phyloP scores from a whole-genome alignment of 2,113 vertebrate species.

The Bubo scandiacus region DNA sequence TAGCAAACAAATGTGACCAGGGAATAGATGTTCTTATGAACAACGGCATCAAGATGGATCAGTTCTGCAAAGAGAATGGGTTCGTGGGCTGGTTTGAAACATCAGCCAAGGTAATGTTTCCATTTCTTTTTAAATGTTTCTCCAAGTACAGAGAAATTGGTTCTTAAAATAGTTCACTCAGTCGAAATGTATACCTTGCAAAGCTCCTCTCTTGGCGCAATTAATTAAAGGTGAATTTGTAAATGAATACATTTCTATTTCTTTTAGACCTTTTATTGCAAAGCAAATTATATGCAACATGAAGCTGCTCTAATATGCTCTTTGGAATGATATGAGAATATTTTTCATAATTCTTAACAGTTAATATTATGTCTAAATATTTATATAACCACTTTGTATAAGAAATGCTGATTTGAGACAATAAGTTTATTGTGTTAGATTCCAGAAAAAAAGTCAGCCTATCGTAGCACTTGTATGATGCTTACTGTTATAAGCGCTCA shows the following conservation, averaged over 20 bases:
- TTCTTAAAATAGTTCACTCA: neutral
- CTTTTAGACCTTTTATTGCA: neutral
- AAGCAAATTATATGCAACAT: neutral
- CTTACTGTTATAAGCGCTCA: neutral
- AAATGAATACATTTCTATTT: neutral
- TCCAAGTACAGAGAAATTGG: neutral
- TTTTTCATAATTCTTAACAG: neutral
- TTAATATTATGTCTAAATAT: neutral
- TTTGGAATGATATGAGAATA: neutral
- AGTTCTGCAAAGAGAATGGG: slow-evolving; percentile 84
- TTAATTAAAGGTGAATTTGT: neutral
- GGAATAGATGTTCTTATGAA: slow-evolving; percentile 77
- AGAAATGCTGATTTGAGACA: neutral
- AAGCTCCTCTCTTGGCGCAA: neutral
- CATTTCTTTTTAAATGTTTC: neutral
- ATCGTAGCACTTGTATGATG: accelerated
- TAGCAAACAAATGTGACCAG: slow-evolving; percentile 86
- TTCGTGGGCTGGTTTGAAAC: slow-evolving; percentile 86
- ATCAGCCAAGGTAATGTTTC: slow-evolving; percentile 80
- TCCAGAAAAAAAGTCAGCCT: neutral
- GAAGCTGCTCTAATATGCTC: neutral
- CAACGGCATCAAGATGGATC: slow-evolving; percentile 83
- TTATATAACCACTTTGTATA: neutral
- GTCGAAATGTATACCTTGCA: neutral
- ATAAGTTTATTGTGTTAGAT: neutral